A percentile compares a stretch with the other conserved stretches of the same genome.
Conservation (phyloP, 2,797 vertebrate genomes). For the Danio aesculapii region DNA sequence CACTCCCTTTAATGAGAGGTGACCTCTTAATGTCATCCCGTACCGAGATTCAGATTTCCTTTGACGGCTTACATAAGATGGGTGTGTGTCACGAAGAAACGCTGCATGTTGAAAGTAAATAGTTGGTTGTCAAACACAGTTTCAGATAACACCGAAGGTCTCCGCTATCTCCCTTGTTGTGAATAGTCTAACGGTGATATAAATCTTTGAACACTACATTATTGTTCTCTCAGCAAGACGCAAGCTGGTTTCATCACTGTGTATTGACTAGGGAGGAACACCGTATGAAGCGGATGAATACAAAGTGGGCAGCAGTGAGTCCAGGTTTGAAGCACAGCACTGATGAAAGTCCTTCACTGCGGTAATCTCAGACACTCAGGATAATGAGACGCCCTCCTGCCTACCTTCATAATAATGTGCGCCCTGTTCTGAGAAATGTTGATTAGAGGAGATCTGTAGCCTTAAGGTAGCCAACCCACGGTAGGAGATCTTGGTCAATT, state of each 20-base stretch:
- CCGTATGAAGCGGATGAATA: constrained; percentile 27
- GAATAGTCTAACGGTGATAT: constrained; percentile 5
- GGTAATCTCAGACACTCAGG: constrained; percentile 41
- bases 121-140: neutral
- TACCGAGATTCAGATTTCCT: neutral
- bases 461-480: constrained; percentile 36
- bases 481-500: constrained; percentile 6
- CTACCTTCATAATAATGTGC: constrained; percentile 31
- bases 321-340: neutral
- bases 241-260: constrained; percentile 24
- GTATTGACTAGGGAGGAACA: constrained; percentile 9
- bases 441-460: constrained; percentile 26
- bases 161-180: neutral
- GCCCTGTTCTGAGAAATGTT: constrained; percentile 35
- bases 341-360: constrained; percentile 47
- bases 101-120: constrained; percentile 3
- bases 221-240: constrained; percentile 41
- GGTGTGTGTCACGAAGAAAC: neutral
- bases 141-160: constrained; percentile 13
- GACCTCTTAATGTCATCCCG: neutral
- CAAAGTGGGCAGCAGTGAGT: constrained; percentile 23
- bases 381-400: constrained; percentile 42
- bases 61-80: neutral
- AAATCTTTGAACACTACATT: constrained; percentile 39
- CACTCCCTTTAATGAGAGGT: neutral